A percentile compares a stretch with the other conserved stretches of the same genome.
Evolutionary conservation across 2,113 vertebrate genomes (phyloP).

Genomic region (Petaurus breviceps): DNA sequence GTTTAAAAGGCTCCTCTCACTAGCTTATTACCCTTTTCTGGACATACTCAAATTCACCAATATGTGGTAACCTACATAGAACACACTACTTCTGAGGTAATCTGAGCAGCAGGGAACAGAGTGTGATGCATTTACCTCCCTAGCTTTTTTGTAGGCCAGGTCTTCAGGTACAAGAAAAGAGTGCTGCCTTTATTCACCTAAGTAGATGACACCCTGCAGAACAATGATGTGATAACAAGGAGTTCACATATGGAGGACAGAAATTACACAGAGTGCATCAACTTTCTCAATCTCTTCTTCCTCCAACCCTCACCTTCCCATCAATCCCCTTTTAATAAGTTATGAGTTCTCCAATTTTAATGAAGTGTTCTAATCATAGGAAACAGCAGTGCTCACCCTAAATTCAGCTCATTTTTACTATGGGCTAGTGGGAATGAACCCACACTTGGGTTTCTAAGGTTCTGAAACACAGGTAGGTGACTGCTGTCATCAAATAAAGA

Average conservation of each 20-base stretch:
- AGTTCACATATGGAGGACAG: background rate
- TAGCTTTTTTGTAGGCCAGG: background rate
- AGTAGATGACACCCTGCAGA: too few species aligned
- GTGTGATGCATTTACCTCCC: background rate
- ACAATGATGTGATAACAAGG: background rate
- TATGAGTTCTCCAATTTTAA: background rate
- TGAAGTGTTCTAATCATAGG: background rate
- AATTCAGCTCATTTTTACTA: background rate
- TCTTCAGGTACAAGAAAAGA: background rate
- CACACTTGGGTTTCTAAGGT: background rate
- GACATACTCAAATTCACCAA: background rate
- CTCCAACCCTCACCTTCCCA: background rate
- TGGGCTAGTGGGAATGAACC: background rate
- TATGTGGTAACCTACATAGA: background rate
- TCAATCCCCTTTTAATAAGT: background rate
- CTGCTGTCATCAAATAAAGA: conserved; percentile 33
- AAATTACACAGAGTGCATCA: background rate
- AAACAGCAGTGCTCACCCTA: background rate
- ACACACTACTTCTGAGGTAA: background rate
- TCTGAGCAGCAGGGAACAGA: background rate
- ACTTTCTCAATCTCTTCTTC: background rate
- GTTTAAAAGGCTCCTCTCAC: background rate
- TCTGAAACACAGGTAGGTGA: background rate
- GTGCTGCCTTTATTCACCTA: too few species aligned
- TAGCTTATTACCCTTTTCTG: background rate